Evolutionary conservation across 2,797 vertebrate species (phyloP), one percentile per base, ranked within the genome.

Genomic region (Sebastes hopkinsi): DNA sequence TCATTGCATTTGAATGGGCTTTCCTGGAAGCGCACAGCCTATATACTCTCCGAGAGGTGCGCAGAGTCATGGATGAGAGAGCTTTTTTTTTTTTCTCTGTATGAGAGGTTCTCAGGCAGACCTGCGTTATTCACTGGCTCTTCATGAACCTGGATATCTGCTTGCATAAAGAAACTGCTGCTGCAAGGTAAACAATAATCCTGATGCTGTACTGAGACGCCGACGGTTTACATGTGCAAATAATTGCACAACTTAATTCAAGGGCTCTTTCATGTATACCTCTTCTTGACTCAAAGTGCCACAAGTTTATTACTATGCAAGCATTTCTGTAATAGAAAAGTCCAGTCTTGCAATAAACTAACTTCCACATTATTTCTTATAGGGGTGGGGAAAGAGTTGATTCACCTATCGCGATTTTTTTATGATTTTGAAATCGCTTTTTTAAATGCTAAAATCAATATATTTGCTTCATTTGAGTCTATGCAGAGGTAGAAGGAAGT

Each of bases 1-100:
- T 77, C 34, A 68, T 54, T 82, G 65, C 66, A 54, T 87, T 85
- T 85, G 67, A 90, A 91, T 81, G 68, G 64, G 78, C 42, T 86
- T 88, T 82, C 72, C 16, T 79, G 62, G 72, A 87, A 92, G 76
- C 5, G 1, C 68, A 55, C 34, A 2, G 5, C 65, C 59, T 81
- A 20, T 64, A 76, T 50, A 50, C 69, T 67, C 54, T 77, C 30
- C 0, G 27, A 79, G 72, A 82, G 65, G 67, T 78, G 52, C 20
- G 30, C 50, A 25, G 67, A 80, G 81, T 83, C 75, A 67, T 52
- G 67, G 83, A 74, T 76, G 68, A 73, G 81, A 73, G 42, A 46
- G 42, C 3, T 3, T 25, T 46, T 38, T 65, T 46, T 55, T 46
- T 8, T 65, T 30, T 59, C 46, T 64, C 20, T 62, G 32, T 77